Evolutionary conservation across 2,888 invertebrate genomes (phyloP).

Genomic region (Malachius bipustulatus): DNA sequence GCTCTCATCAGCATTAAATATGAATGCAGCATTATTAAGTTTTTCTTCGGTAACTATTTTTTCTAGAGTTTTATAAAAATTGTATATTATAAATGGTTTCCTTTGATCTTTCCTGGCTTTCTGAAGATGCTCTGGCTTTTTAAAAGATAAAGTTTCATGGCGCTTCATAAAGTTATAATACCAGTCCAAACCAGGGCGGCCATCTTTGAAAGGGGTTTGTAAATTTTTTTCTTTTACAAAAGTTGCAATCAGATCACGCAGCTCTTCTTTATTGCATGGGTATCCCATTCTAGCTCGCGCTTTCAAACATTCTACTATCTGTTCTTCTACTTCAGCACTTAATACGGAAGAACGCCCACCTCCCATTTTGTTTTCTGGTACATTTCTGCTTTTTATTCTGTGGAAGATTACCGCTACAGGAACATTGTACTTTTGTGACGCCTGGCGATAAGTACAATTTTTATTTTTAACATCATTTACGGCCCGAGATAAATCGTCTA

Average conservation of each 20-base stretch:
- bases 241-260: conserved; percentile 14
- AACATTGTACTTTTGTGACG: conserved; percentile 11
- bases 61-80: conserved; percentile 20
- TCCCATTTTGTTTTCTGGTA: conserved; percentile 9
- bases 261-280: conserved; percentile 21
- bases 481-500: conserved; percentile 5
- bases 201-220: conserved; percentile 17
- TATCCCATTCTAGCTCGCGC: conserved; percentile 20
- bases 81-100: conserved; percentile 21
- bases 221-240: conserved; percentile 14
- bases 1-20: conserved; percentile 22
- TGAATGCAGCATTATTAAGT: conserved; percentile 11
- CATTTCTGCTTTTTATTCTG: conserved; percentile 16
- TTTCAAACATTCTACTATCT: conserved; percentile 18
- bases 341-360: conserved; percentile 11
- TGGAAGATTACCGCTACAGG: conserved; percentile 16
- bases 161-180: conserved; percentile 19
- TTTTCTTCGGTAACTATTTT: conserved; percentile 14
- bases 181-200: conserved; percentile 21
- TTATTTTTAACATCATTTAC: conserved; percentile 15
- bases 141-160: conserved; percentile 18
- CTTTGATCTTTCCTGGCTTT: conserved; percentile 21
- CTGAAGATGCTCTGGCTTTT: conserved; percentile 21
- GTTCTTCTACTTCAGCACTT: conserved; percentile 11
- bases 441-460: conserved; percentile 16